Evolutionary conservation across 2,113 vertebrate species (phyloP), one percentile per base, ranked within the genome.

Genomic region (Rhinogobius similis): DNA sequence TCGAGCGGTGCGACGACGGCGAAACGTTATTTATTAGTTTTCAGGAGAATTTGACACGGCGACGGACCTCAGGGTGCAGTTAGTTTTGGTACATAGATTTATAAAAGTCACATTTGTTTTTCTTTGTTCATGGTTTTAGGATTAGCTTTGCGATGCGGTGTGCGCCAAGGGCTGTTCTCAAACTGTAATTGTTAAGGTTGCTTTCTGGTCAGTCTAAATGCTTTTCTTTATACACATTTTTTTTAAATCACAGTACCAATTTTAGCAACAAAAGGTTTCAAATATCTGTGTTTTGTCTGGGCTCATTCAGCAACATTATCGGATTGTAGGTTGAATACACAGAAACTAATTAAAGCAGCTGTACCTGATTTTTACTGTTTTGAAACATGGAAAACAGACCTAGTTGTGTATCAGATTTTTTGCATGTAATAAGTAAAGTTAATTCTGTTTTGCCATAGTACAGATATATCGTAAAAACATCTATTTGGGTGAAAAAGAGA

Each of bases 21-120:
- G 7, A 59, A 59, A 32, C 9, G 16, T 20, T 61, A 61, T 61
- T 38, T 61, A 61, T 61, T 61, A 61, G 58, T 61, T 61, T 61
- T 61, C 58, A n/a, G 21, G n/a, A 12, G 58, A 61, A 61, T 61
- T 36, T 20, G 58, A 29, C 20, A 61, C 18, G 58, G 58, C 38
- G 58, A 36, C 29, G 21, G 29, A 36, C 27, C 56, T 32, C 24
- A 23, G 53, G 53, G 55, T 58, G 24, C 55, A 20, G 24, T 61
- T 61, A 3, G 58, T 38, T 36, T 61, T n/a, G 20, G 18, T 36
- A 21, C 29, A 61, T 12, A 9, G 58, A 18, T 59, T 36, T 61
- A 38, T 61, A 36, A n/a, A 29, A 61, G 58, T n/a, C 58, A 38
- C 29, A 36, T 61, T 36, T 61, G 18, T 36, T 61, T 56, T 36